Percentiles rank a stretch among this genome's conserved stretches.
Conservation (phyloP, 2,888 invertebrate species). For the Chymomyza amoena region DNA sequence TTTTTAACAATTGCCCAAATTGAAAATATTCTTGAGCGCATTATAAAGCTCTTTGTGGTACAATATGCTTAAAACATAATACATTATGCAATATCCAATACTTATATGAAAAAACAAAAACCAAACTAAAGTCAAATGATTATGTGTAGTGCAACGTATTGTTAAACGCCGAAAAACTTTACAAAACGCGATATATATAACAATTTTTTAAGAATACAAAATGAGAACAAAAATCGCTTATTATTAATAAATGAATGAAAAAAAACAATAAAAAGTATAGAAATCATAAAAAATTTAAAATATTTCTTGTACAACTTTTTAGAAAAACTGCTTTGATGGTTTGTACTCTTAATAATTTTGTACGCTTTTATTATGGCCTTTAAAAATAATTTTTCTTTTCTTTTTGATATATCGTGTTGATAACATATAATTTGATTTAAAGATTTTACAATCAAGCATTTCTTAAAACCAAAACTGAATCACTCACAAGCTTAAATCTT, state of each 20-base stretch:
- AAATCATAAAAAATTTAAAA: constrained; percentile 6
- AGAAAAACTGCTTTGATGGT: background rate
- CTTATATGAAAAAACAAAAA: constrained; percentile 38
- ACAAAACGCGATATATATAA: constrained; percentile 27
- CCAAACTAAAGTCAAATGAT: constrained; percentile 16
- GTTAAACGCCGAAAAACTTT: constrained; percentile 34
- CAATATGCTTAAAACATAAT: constrained; percentile 45
- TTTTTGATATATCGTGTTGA: constrained; percentile 51
- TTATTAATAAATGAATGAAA: constrained; percentile 17
- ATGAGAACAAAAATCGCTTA: constrained; percentile 9
- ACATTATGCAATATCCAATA: constrained; percentile 33
- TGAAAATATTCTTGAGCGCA: constrained; percentile 48
- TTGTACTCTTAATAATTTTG: constrained; percentile 7
- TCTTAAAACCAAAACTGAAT: background rate
- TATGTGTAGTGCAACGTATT: constrained; percentile 36
- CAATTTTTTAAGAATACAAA: constrained; percentile 21
- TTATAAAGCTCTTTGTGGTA: constrained; percentile 52
- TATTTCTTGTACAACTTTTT: background rate
- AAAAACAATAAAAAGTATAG: constrained; percentile 44
- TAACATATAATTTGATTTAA: constrained; percentile 59
- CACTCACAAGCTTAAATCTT: too few relatives aligned
- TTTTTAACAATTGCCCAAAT: constrained; percentile 25
- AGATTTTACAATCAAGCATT: constrained; percentile 14
- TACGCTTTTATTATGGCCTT: constrained; percentile 51
- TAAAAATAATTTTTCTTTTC: constrained; percentile 49